Conservation (phyloP, 2,797 vertebrate species). For the Tenualosa ilisha region DNA sequence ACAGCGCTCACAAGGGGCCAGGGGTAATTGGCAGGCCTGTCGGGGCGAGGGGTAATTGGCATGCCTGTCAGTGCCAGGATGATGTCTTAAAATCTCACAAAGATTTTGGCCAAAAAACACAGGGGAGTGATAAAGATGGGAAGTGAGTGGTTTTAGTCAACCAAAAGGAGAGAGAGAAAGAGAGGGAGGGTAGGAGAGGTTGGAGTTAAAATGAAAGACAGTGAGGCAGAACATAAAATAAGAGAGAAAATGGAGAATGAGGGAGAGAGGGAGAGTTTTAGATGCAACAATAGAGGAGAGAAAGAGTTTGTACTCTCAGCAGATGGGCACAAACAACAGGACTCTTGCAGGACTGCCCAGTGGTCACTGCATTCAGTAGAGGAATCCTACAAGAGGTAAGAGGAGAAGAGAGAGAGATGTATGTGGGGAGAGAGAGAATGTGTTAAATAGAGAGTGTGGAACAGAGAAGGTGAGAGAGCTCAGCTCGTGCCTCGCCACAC, state of each 20-base stretch:
- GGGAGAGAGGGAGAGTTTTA: too few species aligned
- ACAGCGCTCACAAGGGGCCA: not conserved
- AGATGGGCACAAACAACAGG: too few species aligned
- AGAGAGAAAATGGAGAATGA: not conserved
- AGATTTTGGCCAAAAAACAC: not conserved
- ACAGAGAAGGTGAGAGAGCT: not conserved
- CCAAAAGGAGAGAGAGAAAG: not conserved
- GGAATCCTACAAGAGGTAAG: slow-evolving; percentile 13
- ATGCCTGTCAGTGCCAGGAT: not conserved
- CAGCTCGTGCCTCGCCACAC: too few species aligned
- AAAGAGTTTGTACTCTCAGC: not conserved
- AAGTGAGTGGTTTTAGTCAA: not conserved
- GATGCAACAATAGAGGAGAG: not conserved
- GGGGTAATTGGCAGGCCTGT: not conserved
- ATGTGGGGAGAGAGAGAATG: not conserved
- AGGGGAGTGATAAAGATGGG: not conserved
- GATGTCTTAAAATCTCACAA: not conserved
- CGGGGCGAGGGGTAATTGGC: not conserved
- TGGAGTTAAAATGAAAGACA: not conserved
- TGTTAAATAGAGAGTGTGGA: not conserved
- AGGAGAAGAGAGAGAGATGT: not conserved
- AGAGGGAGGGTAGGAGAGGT: not conserved
- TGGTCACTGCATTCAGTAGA: not conserved
- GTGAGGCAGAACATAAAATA: not conserved
- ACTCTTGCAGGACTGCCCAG: too few species aligned